A percentile compares a stretch with the other conserved stretches of the same genome.
phyloP scores from a whole-genome alignment of 2,888 invertebrate species.

The Eurytoma californica region DNA sequence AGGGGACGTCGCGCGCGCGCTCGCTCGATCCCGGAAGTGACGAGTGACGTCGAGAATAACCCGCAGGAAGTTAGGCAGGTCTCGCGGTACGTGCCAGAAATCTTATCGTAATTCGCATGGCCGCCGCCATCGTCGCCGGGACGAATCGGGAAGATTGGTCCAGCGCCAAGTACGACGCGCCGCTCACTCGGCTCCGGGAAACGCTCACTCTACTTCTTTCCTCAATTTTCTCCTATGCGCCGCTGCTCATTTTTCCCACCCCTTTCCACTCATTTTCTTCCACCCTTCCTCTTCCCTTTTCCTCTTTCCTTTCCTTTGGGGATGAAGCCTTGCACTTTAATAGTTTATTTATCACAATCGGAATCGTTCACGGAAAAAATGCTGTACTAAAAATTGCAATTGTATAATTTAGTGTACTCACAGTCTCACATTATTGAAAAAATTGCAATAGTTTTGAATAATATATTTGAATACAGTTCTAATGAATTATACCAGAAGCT shows the following conservation, averaged over 20 bases:
- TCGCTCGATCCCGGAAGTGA: conserved; percentile 62
- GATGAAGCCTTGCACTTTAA: conserved; percentile 25
- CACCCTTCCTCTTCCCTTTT: neutral
- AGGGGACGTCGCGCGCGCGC: conserved; percentile 11
- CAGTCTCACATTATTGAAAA: no score
- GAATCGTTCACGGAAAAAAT: conserved; percentile 8
- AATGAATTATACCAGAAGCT: no score
- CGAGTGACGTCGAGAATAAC: conserved; percentile 68
- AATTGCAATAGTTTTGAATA: no score
- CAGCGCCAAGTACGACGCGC: conserved; percentile 65
- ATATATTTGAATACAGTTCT: no score
- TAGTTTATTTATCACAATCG: conserved; percentile 19
- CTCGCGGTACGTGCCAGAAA: conserved; percentile 63
- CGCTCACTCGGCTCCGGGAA: conserved; percentile 41
- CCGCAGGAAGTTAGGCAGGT: conserved; percentile 62
- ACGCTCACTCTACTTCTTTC: conserved; percentile 44
- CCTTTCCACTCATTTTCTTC: neutral
- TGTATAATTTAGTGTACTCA: no score
- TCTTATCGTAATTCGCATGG: conserved; percentile 67
- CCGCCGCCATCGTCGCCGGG: conserved; percentile 54
- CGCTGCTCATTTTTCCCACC: neutral
- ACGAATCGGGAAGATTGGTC: conserved; percentile 66
- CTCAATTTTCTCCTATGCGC: conserved; percentile 50
- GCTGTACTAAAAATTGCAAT: no score
- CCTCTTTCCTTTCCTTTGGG: conserved; percentile 5